Evolutionary conservation across 2,113 vertebrate species (phyloP).

Genomic region (Aspiorhynchus laticeps): DNA sequence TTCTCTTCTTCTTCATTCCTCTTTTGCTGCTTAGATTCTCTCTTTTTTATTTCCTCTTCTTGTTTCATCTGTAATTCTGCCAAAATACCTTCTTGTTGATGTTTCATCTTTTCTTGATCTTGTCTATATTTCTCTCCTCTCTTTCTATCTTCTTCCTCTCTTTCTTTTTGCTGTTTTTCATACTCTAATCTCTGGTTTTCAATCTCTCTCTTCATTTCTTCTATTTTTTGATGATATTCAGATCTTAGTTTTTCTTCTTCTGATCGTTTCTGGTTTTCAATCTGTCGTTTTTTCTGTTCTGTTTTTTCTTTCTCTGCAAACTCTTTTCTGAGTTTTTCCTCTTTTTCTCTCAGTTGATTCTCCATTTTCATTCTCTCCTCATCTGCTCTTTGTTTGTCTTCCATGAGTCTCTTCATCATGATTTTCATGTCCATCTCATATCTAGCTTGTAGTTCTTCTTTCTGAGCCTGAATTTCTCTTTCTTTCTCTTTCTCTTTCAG

Average conservation of each 20-base stretch:
- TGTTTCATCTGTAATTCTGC: background rate
- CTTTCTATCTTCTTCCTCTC: background rate
- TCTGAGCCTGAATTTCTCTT: background rate
- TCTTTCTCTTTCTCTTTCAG: background rate
- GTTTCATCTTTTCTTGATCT: background rate
- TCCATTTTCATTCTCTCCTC: background rate
- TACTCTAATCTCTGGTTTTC: background rate
- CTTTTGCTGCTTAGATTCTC: fast-evolving
- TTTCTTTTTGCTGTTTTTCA: background rate
- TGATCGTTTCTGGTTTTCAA: background rate
- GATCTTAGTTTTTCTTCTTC: background rate
- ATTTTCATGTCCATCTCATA: background rate
- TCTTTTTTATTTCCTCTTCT: background rate
- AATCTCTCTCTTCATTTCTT: background rate
- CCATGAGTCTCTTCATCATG: background rate
- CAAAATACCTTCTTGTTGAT: background rate
- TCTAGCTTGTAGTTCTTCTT: background rate
- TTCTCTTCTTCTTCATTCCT: background rate
- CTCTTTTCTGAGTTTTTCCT: background rate
- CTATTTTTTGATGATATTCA: background rate
- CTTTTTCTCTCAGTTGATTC: background rate
- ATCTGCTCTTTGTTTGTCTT: background rate
- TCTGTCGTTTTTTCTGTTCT: background rate
- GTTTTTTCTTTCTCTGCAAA: background rate
- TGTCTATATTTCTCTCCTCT: background rate